phyloP scores from a whole-genome alignment of 2,113 vertebrate genomes.

The Oncorhynchus mykiss region DNA sequence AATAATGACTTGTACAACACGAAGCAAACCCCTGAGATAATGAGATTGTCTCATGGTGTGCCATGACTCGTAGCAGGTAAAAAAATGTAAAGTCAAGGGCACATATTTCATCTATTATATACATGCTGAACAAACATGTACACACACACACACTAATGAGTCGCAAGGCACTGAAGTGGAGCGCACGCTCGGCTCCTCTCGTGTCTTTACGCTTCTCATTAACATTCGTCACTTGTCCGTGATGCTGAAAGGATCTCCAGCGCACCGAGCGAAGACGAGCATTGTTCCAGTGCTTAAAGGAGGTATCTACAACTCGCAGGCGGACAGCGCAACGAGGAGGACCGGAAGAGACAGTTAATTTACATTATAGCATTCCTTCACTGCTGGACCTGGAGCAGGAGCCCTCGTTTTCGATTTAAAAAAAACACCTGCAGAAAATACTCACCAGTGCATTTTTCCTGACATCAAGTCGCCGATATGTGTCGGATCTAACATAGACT shows the following conservation, averaged over 20 bases:
- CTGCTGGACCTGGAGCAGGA: constrained; percentile 60
- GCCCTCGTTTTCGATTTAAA: constrained; percentile 21
- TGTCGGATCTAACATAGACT: constrained; percentile 79
- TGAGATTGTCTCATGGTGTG: neutral
- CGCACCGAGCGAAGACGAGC: constrained; percentile 58
- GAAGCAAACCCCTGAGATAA: neutral
- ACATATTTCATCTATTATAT: neutral
- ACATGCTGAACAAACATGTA: neutral
- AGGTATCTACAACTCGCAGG: constrained; percentile 70
- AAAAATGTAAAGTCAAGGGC: neutral
- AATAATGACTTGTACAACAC: neutral
- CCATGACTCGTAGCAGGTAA: neutral
- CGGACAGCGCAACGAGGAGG: constrained; percentile 63
- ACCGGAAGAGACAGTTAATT: constrained; percentile 51
- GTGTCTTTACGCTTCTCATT: constrained; percentile 57
- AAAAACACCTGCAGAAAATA: constrained; percentile 57
- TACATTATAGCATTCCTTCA: constrained; percentile 70
- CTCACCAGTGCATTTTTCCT: constrained; percentile 18
- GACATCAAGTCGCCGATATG: constrained; percentile 65
- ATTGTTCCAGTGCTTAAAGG: constrained; percentile 69
- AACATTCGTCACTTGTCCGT: constrained; percentile 74
- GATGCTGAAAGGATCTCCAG: constrained; percentile 73
- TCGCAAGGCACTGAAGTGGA: neutral
- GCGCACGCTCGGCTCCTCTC: constrained; percentile 53
- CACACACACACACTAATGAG: neutral